Percentiles rank a stretch among this genome's conserved stretches.
These are phyloP conservation scores for Fringilla coelebs DNA, from an alignment of 2,797 vertebrate genomes.

Conservation along the genomic window DNA sequence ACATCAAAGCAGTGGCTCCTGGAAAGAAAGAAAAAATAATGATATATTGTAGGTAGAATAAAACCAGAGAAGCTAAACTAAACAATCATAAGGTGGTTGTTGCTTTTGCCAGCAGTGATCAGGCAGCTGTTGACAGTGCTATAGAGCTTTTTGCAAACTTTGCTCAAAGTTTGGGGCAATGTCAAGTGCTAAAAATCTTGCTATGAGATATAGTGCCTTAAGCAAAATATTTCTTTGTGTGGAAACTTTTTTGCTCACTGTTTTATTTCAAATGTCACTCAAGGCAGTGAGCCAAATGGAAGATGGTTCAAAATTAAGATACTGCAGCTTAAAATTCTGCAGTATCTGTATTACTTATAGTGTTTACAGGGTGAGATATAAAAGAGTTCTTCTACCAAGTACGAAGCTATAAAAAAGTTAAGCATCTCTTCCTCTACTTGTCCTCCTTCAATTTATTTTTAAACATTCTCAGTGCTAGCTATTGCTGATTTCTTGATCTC, in stretches of 20 bases:
- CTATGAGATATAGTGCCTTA: neutral
- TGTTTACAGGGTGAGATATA: neutral
- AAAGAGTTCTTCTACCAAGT: neutral
- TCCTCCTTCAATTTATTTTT: slow-evolving; percentile 17
- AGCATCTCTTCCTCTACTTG: neutral
- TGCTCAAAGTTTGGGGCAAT: neutral
- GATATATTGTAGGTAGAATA: neutral
- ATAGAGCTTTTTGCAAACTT: neutral
- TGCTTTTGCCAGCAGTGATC: neutral
- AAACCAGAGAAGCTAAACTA: slow-evolving; percentile 2
- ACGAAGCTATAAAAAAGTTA: neutral
- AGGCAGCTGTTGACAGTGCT: neutral
- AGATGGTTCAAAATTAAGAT: neutral
- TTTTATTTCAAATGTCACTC: slow-evolving; percentile 23
- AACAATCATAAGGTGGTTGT: neutral
- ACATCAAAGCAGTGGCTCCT: slow-evolving; percentile 10
- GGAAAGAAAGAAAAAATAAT: neutral
- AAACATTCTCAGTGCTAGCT: neutral
- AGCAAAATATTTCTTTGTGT: neutral
- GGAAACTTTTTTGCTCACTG: neutral
- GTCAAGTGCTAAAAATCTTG: slow-evolving; percentile 4
- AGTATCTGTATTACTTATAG: neutral
- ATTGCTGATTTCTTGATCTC: slow-evolving; percentile 21
- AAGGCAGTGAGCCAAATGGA: neutral
- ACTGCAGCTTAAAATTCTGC: neutral